These are phyloP conservation scores for Piprites chloris DNA, from an alignment of 2,113 vertebrate genomes.

Conservation along the genomic window DNA sequence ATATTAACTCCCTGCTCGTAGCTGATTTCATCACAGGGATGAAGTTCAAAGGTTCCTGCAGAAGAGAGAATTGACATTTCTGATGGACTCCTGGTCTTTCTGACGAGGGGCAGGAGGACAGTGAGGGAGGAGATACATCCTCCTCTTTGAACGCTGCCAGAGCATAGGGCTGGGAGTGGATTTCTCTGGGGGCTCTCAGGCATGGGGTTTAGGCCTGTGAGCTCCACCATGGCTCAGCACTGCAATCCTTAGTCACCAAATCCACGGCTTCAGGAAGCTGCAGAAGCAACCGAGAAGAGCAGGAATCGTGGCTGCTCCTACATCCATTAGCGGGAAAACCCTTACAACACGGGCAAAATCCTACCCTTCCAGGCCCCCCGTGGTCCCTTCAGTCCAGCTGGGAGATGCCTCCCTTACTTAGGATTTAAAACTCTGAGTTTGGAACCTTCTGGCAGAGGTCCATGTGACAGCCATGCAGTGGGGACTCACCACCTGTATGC, in stretches of 20 bases:
- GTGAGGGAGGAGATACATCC: neutral
- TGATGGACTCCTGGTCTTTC: conserved; percentile 10
- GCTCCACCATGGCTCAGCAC: neutral
- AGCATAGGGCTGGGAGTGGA: neutral
- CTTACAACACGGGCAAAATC: neutral
- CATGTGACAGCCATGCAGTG: neutral
- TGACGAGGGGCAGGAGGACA: neutral
- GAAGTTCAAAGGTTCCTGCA: conserved; percentile 59
- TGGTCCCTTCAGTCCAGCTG: neutral
- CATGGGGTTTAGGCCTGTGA: neutral
- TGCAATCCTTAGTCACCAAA: neutral
- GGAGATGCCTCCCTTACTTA: neutral
- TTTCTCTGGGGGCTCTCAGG: neutral
- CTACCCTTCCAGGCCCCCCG: neutral
- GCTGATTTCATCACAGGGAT: conserved; percentile 31
- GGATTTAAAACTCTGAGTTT: neutral
- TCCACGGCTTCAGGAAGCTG: neutral
- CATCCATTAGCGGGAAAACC: accelerated
- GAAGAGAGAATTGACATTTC: neutral
- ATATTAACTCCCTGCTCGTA: conserved; percentile 63
- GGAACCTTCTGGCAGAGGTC: neutral
- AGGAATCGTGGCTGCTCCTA: neutral
- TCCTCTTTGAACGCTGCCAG: neutral
- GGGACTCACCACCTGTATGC: neutral
- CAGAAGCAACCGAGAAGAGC: neutral